phyloP scores from a whole-genome alignment of 2,888 invertebrate species.

The Colostygia pectinataria region DNA sequence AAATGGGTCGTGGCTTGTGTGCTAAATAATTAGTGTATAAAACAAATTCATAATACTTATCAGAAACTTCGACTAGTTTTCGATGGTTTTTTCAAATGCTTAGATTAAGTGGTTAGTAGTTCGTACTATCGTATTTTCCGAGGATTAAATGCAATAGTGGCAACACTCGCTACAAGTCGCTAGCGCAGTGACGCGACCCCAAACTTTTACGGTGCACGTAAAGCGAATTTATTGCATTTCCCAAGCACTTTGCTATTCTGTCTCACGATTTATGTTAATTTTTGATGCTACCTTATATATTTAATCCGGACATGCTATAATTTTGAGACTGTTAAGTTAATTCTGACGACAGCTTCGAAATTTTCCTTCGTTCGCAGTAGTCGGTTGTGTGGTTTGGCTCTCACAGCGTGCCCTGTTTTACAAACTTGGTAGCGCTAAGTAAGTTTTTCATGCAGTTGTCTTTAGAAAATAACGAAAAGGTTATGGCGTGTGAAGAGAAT shows the following conservation, averaged over 20 bases:
- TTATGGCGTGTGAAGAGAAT: too few relatives aligned
- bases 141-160: too few relatives aligned
- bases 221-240: slow-evolving; percentile 38
- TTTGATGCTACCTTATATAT: slow-evolving; percentile 27
- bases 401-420: background rate
- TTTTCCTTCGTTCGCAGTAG: background rate
- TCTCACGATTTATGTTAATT: slow-evolving; percentile 28
- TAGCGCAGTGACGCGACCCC: slow-evolving; percentile 18
- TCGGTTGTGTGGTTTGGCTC: background rate
- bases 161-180: background rate
- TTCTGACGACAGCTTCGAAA: background rate
- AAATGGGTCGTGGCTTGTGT: too few relatives aligned
- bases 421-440: background rate
- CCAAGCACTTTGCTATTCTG: slow-evolving; percentile 24
- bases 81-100: too few relatives aligned
- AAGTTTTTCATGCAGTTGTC: background rate
- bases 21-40: too few relatives aligned
- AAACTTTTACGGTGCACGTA: slow-evolving; percentile 21
- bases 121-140: too few relatives aligned
- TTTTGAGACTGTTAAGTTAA: background rate
- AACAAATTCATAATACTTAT: too few relatives aligned
- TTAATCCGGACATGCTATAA: slow-evolving; percentile 15
- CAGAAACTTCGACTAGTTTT: too few relatives aligned
- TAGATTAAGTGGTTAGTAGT: too few relatives aligned
- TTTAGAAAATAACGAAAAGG: background rate